These are phyloP conservation scores for Holotrichia oblita DNA, from an alignment of 1,140 invertebrate genomes.

Conservation along the genomic window DNA sequence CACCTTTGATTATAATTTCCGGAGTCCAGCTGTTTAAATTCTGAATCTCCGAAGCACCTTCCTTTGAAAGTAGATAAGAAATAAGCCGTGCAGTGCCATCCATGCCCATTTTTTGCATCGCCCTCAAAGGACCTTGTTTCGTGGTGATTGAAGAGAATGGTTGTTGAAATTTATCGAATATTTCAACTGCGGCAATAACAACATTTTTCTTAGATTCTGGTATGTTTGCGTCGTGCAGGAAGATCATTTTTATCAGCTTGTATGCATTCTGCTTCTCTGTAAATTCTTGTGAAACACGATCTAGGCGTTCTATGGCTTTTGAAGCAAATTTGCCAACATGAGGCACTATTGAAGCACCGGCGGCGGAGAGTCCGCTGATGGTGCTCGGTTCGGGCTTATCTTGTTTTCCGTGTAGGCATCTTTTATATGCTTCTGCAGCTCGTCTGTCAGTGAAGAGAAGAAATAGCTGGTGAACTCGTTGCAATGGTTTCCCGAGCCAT, in stretches of 20 bases:
- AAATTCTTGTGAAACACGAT: neutral
- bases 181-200: neutral
- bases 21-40: neutral
- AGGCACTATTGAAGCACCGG: neutral
- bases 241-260: neutral
- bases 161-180: neutral
- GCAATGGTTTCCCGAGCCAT: neutral
- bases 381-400: neutral
- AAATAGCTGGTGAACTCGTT: neutral
- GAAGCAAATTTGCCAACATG: neutral
- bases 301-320: neutral
- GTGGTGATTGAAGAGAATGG: neutral
- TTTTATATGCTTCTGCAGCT: neutral
- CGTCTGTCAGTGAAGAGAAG: neutral
- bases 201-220: neutral
- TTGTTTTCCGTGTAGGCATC: neutral
- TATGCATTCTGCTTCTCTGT: neutral
- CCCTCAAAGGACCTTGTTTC: neutral
- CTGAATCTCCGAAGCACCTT: neutral
- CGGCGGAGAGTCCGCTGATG: neutral
- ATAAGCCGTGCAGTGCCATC: neutral
- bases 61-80: neutral
- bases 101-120: constrained; percentile 26
- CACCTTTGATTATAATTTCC: constrained; percentile 9
- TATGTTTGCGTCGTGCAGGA: neutral